Percentiles rank a stretch among this genome's conserved stretches.
Evolutionary conservation across 2,888 invertebrate species (phyloP).

Genomic region (Malthinus flaveolus): DNA sequence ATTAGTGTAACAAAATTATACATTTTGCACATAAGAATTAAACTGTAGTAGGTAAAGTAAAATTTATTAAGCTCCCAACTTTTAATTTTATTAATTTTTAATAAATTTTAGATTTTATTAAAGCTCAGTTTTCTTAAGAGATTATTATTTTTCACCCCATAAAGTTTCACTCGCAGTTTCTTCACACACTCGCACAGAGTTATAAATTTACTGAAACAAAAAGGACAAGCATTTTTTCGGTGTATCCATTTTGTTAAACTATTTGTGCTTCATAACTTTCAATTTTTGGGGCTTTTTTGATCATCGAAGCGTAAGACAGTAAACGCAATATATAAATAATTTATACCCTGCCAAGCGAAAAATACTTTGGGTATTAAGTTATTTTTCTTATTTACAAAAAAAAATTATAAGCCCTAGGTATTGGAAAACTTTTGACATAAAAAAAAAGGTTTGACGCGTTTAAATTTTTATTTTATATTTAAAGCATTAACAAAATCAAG

Average conservation of each 20-base stretch:
- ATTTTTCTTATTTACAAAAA: neutral
- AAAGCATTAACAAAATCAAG: neutral
- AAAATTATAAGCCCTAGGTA: neutral
- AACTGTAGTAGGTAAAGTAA: too few relatives aligned
- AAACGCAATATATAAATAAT: slow-evolving; percentile 18
- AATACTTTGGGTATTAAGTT: slow-evolving; percentile 1
- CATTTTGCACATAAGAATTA: too few relatives aligned
- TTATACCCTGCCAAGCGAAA: slow-evolving; percentile 11
- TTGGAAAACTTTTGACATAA: neutral
- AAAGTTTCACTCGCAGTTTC: too few relatives aligned
- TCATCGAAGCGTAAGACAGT: slow-evolving; percentile 5
- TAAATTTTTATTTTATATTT: neutral
- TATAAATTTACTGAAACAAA: neutral
- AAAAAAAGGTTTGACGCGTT: neutral
- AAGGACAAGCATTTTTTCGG: neutral
- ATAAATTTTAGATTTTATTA: too few relatives aligned
- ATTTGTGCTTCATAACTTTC: slow-evolving; percentile 16
- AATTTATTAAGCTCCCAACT: too few relatives aligned
- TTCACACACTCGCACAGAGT: too few relatives aligned
- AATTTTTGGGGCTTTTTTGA: slow-evolving; percentile 18
- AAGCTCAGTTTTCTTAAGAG: too few relatives aligned
- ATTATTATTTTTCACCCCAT: too few relatives aligned
- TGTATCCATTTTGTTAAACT: neutral
- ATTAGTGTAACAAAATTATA: too few relatives aligned
- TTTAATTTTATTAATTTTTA: too few relatives aligned